Percentiles rank a stretch among this genome's conserved stretches.
These are phyloP conservation scores for Gryllus longicercus DNA, from an alignment of 2,888 invertebrate species.

Conservation along the genomic window DNA sequence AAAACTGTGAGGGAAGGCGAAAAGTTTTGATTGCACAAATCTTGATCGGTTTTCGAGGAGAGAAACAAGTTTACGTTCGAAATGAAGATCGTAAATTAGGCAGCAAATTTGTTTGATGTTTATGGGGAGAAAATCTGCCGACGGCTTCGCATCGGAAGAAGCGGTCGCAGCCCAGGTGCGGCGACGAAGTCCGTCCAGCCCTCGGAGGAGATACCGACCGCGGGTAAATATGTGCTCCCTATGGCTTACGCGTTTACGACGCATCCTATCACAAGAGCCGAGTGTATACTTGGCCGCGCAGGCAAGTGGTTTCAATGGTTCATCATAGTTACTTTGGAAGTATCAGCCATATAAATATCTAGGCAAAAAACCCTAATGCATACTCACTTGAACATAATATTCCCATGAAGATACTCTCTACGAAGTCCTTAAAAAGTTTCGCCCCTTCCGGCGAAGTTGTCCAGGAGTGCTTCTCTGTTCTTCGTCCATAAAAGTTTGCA, in stretches of 20 bases:
- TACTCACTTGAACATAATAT: slow-evolving; percentile 17
- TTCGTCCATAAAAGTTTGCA: slow-evolving; percentile 6
- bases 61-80: neutral
- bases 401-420: slow-evolving; percentile 17
- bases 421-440: slow-evolving; percentile 17
- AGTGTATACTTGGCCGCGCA: slow-evolving; percentile 1
- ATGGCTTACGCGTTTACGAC: neutral
- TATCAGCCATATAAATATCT: slow-evolving; percentile 17
- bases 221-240: neutral
- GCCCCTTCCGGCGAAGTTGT: neutral
- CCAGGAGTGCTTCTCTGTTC: slow-evolving; percentile 3
- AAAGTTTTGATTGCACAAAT: slow-evolving; percentile 1
- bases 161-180: neutral
- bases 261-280: neutral
- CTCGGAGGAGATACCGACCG: neutral
- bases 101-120: neutral
- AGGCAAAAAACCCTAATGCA: neutral
- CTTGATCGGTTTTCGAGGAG: neutral
- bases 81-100: neutral
- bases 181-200: neutral
- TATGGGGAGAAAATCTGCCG: neutral
- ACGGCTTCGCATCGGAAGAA: neutral
- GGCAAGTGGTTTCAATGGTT: slow-evolving; percentile 4
- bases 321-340: slow-evolving; percentile 17
- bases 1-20: neutral